Evolutionary conservation across 2,888 invertebrate species (phyloP).

Genomic region (Timandra comae): DNA sequence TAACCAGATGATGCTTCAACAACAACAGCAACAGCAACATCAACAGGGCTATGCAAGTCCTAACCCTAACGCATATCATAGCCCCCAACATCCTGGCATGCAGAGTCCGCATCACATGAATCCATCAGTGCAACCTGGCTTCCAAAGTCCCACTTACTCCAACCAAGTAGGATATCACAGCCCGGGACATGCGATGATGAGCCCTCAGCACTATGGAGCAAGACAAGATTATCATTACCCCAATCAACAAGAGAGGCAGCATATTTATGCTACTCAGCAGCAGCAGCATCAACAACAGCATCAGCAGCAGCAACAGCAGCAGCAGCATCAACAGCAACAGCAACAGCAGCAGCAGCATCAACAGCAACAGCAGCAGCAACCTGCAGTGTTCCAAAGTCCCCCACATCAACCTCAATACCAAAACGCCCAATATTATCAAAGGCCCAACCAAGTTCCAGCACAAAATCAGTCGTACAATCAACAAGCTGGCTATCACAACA

Average conservation of each 20-base stretch:
- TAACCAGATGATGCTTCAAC: constrained; percentile 55
- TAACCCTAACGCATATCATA: constrained; percentile 54
- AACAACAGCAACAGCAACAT: constrained; percentile 32
- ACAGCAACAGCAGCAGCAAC: constrained; percentile 36
- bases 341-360: constrained; percentile 25
- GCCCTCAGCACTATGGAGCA: constrained; percentile 55
- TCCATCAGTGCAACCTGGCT: constrained; percentile 53
- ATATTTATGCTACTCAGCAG: constrained; percentile 53
- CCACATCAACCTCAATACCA: constrained; percentile 64
- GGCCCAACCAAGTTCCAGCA: constrained; percentile 42
- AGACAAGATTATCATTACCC: constrained; percentile 60
- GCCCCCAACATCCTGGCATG: constrained; percentile 61
- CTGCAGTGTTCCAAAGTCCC: constrained; percentile 55
- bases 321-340: constrained; percentile 39
- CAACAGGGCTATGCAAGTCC: constrained; percentile 59
- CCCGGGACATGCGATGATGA: constrained; percentile 60
- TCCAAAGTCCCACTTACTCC: constrained; percentile 61
- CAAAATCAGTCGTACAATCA: constrained; percentile 49
- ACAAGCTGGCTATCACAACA: constrained; percentile 42
- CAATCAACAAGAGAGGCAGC: constrained; percentile 55
- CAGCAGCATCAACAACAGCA: constrained; percentile 33
- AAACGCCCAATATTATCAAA: constrained; percentile 60
- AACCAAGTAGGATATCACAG: constrained; percentile 62
- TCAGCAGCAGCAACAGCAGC: constrained; percentile 40
- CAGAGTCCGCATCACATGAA: constrained; percentile 61